Base-by-base conservation (phyloP, 2,113 vertebrate species). In the Semnornis frantzii region DNA sequence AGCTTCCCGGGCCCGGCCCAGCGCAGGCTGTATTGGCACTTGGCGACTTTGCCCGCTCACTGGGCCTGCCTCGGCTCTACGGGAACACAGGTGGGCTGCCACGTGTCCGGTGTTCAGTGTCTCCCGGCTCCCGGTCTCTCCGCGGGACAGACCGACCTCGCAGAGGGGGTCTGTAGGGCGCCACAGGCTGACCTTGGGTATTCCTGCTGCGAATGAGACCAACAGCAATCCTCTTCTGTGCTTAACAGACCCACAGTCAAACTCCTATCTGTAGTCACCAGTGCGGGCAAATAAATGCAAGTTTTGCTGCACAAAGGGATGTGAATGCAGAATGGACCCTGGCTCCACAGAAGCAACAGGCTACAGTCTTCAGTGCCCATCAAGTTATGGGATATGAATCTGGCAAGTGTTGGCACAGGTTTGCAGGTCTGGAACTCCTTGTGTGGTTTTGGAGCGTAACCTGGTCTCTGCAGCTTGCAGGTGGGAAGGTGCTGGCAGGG, bases 281-380 rank as follows among this genome's bases (percentile, higher is more conserved):
- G 16, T 12, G 50, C 8, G 8, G 42, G 65, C 19, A 39, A 7
- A n/a, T 37, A 15, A 70, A 23, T 2, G 15, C 34, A 10, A 6
- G 7, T 65, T 48, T 9, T 46, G 1, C 54, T 4, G 16, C 19
- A 3, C 34, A 4, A 4, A 65, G 31, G 33, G 25, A 14, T 12
- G 1, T 30, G 23, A 69, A 65, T 6, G 31, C 21, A 1, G 3
- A 4, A 12, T 31, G 2, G 23, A 63, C 18, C 30, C 9, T 14
- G 31, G n/a, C 37, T 63, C 20, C 44, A 81, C 33, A 2, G 88
- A 64, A 79, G 90, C 90, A 91, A 89, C 95, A 91, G 92, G 90
- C 84, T 59, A 46, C 1, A 3, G n/a, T 19, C 65, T 85, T 63
- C 12, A 3, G 2, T 9, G 2, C 59, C 90, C 7, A 0, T 60